Base-by-base conservation (phyloP, 1,140 invertebrate species). In the Archivesica marissinica region DNA sequence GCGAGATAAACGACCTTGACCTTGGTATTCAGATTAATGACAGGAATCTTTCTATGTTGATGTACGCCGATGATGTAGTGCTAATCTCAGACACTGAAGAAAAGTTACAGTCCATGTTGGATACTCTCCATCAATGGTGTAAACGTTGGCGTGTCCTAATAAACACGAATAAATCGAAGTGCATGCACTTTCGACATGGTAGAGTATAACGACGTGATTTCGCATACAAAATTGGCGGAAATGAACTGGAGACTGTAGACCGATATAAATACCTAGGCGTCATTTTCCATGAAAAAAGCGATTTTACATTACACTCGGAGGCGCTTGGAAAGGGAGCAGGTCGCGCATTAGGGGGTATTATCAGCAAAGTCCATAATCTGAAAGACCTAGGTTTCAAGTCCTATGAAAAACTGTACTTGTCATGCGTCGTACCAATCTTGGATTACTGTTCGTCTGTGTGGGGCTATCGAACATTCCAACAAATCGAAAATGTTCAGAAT, bases 191-290 rank as follows among this genome's bases (percentile, higher is more conserved):
- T n/a, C n/a, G n/a, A n/a, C n/a, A n/a, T n/a, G n/a, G n/a, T n/a
- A n/a, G n/a, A n/a, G n/a, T n/a, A n/a, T n/a, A n/a, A n/a, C n/a
- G n/a, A n/a, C n/a, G n/a, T n/a, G n/a, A n/a, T n/a, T n/a, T n/a
- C n/a, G n/a, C n/a, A n/a, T n/a, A n/a, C n/a, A n/a, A n/a, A n/a
- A n/a, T n/a, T n/a, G n/a, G n/a, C n/a, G n/a, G n/a, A n/a, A 76
- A 20, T 59, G 52, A 11, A n/a, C 30, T 86, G 0, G 59, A 76
- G 56, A 35, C 59, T 38, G 79, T 70, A 9, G 39, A 76, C 15
- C 20, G 44, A 66, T 86, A 77, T 23, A 86, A 72, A 83, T 77
- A 86, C 35, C 23, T 86, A 25, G 85, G 78, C 30, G 59, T 86
- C 7, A 56, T 68, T 11, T 83, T 86, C 30, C 17, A 75, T 33